Evolutionary conservation across 2,113 vertebrate genomes (phyloP), one percentile per base, ranked within the genome.

Genomic region (Cyanocitta stelleri): DNA sequence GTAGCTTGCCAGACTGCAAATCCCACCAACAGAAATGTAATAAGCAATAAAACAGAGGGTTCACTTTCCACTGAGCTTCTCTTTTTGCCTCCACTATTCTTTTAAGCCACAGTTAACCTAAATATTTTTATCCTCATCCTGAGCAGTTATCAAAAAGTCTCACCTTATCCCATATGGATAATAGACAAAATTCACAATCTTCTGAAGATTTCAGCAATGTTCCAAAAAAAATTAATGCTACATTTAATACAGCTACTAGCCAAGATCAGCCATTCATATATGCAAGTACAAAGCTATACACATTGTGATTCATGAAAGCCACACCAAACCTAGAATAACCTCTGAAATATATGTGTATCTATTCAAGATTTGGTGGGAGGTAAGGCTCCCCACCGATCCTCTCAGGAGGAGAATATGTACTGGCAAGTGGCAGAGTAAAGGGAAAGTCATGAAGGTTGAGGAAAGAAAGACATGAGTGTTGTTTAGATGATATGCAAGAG

Each of bases 1-100:
- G 63, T 96, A 93, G 17, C 33, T 93, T 96, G 93, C 85, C 93
- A 96, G 63, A 77, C 18, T 93, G 58, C 27, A 93, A 93, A 95
- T 71, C 79, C 59, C 85, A 88, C 75, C 43, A 90, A 85, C 44
- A 83, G 52, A 92, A 96, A 73, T 32, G 8, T 55, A 85, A 79
- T 77, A 87, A 74, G 6, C 24, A 66, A 48, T 55, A 76, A 80
- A 84, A 51, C 10, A 87, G 30, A 86, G 18, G 41, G 48, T 80
- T 93, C 61, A 56, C 30, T 66, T 14, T 78, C 21, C 8, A 8
- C 12, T 69, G 41, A 87, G 20, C 16, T 76, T 74, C 44, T 71
- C 19, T 24, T 54, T 58, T 78, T 33, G 30, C 85, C 85, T 85
- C 39, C 49, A 33, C 27, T 62, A 41, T 46, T 87, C 7, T 18